Evolutionary conservation across 2,797 vertebrate genomes (phyloP).

Genomic region (Spondyliosoma cantharus): DNA sequence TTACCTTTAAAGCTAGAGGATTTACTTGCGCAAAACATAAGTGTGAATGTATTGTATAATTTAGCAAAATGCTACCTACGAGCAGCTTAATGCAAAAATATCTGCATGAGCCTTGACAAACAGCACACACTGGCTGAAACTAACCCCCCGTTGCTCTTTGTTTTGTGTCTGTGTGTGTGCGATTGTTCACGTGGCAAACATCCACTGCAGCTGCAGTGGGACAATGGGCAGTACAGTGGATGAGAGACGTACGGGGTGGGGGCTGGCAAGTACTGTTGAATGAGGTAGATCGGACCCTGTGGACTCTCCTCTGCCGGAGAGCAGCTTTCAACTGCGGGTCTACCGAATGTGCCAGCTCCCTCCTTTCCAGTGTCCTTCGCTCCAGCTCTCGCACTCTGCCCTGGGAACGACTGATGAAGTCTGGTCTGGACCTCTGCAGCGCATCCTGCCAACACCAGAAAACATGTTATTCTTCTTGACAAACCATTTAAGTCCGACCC

Average conservation of each 20-base stretch:
- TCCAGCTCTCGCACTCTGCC: constrained; percentile 84
- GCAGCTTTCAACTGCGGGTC: constrained; percentile 32
- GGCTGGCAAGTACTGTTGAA: constrained; percentile 82
- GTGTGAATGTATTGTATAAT: constrained; percentile 2
- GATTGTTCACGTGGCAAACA: constrained; percentile 51
- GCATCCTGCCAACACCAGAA: constrained; percentile 84
- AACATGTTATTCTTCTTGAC: constrained; percentile 34
- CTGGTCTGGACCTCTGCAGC: constrained; percentile 84
- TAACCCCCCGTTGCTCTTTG: constrained; percentile 28
- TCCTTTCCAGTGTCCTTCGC: constrained; percentile 81
- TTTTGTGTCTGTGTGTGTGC: constrained; percentile 47
- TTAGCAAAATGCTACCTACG: constrained; percentile 6
- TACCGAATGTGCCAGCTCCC: constrained; percentile 48
- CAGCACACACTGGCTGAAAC: constrained; percentile 23
- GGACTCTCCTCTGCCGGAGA: constrained; percentile 66
- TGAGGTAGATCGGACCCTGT: constrained; percentile 79
- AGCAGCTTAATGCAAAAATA: constrained; percentile 7
- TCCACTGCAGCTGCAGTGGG: constrained; percentile 63
- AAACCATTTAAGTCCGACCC: constrained; percentile 27
- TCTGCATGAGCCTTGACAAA: constrained; percentile 3
- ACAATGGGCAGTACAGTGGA: constrained; percentile 50
- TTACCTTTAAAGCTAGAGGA: neutral
- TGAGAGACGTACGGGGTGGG: constrained; percentile 34
- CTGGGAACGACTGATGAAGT: constrained; percentile 89
- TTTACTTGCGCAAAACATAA: constrained; percentile 1